Base-by-base conservation (phyloP, 2,113 vertebrate genomes). In the Solea senegalensis region DNA sequence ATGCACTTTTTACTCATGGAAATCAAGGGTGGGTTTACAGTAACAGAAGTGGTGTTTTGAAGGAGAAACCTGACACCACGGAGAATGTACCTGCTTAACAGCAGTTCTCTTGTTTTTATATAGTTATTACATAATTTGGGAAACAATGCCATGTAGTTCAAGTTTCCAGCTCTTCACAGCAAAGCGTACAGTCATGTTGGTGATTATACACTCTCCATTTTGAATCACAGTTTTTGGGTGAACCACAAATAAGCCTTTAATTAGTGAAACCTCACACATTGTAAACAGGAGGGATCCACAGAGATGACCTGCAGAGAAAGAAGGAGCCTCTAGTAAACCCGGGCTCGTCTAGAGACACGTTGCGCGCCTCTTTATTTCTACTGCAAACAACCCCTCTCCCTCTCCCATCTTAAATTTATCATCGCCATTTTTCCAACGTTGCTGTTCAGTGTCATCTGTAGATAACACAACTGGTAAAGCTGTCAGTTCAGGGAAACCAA, bases 301-400 rank as follows among this genome's bases (percentile, higher is more conserved):
- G 43, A 44, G 72, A 79, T 65, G 51, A 69, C 73, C 68, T 46
- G 53, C 34, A 10, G 80, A 76, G 80, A 90, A 90, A 88, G 86
- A 83, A 69, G 9, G 9, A 11, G 62, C 40, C 65, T 71, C 65
- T 81, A 85, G 86, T 74, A 81, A 69, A 82, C 76, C 21, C 21
- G 21, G 21, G 1, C 21, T 21, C 21, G 21, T 21, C 21, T 21
- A 21, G 21, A 21, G 21, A 21, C 1, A 1, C 21, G 21, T 21
- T 21, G 21, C 21, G 21, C 21, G 21, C 21, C 21, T 21, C 8
- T 13, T 69, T 63, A 63, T 59, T 71, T 73, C 54, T 66, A 40
- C 67, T 26, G 62, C 50, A 69, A 82, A 71, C 59, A 79, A 83
- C 73, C 56, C n/a, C n/a, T n/a, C n/a, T 53, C 64, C 65, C 52